Conservation (phyloP, 2,797 vertebrate species). For the Rhinichthys osculus region DNA sequence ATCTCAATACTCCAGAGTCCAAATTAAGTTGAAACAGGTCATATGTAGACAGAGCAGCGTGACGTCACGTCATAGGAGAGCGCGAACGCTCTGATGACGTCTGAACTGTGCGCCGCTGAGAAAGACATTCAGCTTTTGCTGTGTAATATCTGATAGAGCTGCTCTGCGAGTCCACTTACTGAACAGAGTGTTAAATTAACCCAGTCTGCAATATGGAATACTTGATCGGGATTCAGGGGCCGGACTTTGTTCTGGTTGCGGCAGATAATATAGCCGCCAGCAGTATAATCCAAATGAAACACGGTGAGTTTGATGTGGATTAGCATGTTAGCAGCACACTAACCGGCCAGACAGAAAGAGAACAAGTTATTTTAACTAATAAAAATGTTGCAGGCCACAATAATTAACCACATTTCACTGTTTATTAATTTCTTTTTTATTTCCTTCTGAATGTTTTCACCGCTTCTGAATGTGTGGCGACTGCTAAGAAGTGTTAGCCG, state of each 20-base stretch:
- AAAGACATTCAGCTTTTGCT: conserved; percentile 75
- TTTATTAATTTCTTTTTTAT: fast-evolving
- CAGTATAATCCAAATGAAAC: conserved; percentile 97
- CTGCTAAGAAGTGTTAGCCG: neutral
- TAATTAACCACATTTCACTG: neutral
- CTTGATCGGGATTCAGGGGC: conserved; percentile 93
- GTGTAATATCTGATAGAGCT: conserved; percentile 75
- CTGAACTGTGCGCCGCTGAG: conserved; percentile 47
- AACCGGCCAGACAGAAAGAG: neutral
- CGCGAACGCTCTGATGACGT: conserved; percentile 53
- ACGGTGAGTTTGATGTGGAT: conserved; percentile 78
- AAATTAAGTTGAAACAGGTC: no score
- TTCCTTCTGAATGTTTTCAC: neutral
- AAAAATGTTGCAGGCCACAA: no score
- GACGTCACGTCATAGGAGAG: conserved; percentile 55
- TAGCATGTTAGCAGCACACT: conserved; percentile 58
- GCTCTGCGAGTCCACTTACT: neutral
- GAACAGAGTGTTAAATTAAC: neutral
- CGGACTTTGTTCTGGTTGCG: conserved; percentile 91
- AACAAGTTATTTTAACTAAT: no score
- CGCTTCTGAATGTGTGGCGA: neutral
- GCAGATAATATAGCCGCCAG: conserved; percentile 90
- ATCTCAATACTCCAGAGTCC: no score
- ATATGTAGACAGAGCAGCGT: no score
- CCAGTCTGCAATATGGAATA: conserved; percentile 85